Conservation (phyloP, 2,797 vertebrate genomes). For the Mus caroli region DNA sequence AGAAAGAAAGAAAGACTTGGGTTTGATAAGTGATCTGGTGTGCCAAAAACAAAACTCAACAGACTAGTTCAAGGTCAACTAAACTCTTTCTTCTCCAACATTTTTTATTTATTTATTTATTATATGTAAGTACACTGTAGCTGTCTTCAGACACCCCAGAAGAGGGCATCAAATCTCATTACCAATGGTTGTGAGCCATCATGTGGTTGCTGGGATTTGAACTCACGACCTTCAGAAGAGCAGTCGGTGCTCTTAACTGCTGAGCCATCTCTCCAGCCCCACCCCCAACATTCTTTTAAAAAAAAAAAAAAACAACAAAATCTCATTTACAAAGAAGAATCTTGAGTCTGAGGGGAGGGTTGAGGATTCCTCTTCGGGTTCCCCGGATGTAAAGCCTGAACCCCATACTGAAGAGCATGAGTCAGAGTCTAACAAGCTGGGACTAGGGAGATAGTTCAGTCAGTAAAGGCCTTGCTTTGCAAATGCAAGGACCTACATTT, state of each 20-base stretch:
- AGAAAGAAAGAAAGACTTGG: background rate
- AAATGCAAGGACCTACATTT: background rate
- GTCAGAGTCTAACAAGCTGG: slow-evolving; percentile 51
- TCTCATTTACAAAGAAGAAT: background rate
- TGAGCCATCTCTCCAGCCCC: too few relatives aligned
- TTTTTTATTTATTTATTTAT: background rate
- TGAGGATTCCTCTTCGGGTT: background rate
- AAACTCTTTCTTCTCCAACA: background rate
- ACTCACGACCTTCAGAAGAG: too few relatives aligned
- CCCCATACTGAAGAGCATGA: background rate
- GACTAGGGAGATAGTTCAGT: background rate
- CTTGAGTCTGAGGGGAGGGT: slow-evolving; percentile 7
- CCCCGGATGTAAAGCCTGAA: slow-evolving; percentile 41
- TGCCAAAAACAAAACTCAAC: slow-evolving; percentile 30
- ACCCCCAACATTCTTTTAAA: too few relatives aligned
- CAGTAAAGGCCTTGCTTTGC: background rate
- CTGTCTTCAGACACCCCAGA: too few relatives aligned
- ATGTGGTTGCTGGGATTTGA: too few relatives aligned
- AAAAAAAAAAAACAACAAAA: background rate
- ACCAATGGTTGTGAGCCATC: too few relatives aligned
- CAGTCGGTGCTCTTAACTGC: too few relatives aligned
- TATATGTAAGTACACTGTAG: too few relatives aligned
- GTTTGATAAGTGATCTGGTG: background rate
- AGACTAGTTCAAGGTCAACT: background rate
- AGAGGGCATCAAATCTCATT: too few relatives aligned